These are phyloP conservation scores for Hesperophylax magnus DNA, from an alignment of 1,140 invertebrate species.

Conservation along the genomic window DNA sequence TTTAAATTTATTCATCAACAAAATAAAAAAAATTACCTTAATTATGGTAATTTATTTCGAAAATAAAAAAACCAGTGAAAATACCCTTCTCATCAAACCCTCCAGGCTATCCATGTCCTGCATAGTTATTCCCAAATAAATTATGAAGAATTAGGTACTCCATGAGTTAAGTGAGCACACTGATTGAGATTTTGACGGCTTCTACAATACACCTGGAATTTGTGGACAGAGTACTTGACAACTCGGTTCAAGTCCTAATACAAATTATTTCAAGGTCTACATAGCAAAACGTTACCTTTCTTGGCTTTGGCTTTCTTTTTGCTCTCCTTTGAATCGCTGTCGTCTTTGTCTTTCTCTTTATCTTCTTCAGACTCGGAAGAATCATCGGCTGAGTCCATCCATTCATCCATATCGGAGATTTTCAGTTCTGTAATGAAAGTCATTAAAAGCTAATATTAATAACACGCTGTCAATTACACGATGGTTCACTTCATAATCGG, in stretches of 20 bases:
- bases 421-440: conserved; percentile 75
- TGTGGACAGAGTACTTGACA: not conserved
- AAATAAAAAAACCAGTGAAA: too few relatives aligned
- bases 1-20: too few relatives aligned
- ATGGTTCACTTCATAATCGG: not conserved
- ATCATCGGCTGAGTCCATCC: conserved; percentile 88
- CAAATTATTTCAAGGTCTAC: not conserved
- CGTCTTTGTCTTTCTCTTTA: conserved; percentile 79
- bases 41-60: too few relatives aligned
- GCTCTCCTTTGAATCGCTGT: conserved; percentile 73
- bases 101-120: too few relatives aligned
- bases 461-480: not conserved
- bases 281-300: conserved; percentile 59
- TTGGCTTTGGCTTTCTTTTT: conserved; percentile 77
- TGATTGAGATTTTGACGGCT: too few relatives aligned
- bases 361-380: conserved; percentile 77
- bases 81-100: too few relatives aligned
- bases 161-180: too few relatives aligned
- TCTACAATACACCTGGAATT: too few relatives aligned
- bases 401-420: conserved; percentile 95
- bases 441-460: not conserved
- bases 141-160: too few relatives aligned
- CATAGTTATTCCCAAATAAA: too few relatives aligned
- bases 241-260: not conserved
- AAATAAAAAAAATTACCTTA: too few relatives aligned